Base-by-base conservation (phyloP, 2,888 invertebrate species). In the Acleris laterana region DNA sequence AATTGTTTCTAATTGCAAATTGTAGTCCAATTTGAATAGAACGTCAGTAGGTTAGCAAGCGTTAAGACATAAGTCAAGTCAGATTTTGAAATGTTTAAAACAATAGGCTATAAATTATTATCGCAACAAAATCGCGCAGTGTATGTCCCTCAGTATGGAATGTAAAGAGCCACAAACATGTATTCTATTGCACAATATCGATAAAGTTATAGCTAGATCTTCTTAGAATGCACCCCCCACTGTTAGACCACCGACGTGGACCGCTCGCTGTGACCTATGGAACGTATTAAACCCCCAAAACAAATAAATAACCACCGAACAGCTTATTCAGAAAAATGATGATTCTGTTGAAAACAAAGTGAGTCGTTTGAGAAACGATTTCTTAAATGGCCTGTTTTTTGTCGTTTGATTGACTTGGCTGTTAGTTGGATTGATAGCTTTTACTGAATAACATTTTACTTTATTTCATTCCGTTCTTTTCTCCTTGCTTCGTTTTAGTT, bases 181-280 rank as follows among this genome's bases (percentile, higher is more conserved):
- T 16, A 44, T 38, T 42, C 22, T 16, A 44, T 13, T 20, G 6
- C 13, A 19, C 20, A 61, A 16, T 19, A 11, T 16, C 3, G 20
- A 32, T 59, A 64, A 52, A 59, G n/a, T 44, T 20, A 28, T 22
- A 25, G 57, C 25, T 44, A 65, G 55, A 49, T 59, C 53, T 59
- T 60, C 28, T 38, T 56, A 51, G 57, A 51, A 46, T 4, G 55
- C 51, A 66, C 56, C 66, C 66, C 56, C 56, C 46, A 51, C 32
- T 3, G 61, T 17, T 52, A 55, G 74, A 72, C 74, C 74, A 73
- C 74, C 72, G 57, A 63, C 66, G 70, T 51, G 42, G 70, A 64
- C 64, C 71, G 67, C 72, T 63, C 69, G 68, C 69, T 68, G 69
- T 52, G 68, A 62, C 68, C 66, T 62, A 51, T 65, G 48, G 62